Percentiles rank a stretch among this genome's conserved stretches.
Conservation (phyloP, 2,113 vertebrate species). For the Casuarius casuarius region DNA sequence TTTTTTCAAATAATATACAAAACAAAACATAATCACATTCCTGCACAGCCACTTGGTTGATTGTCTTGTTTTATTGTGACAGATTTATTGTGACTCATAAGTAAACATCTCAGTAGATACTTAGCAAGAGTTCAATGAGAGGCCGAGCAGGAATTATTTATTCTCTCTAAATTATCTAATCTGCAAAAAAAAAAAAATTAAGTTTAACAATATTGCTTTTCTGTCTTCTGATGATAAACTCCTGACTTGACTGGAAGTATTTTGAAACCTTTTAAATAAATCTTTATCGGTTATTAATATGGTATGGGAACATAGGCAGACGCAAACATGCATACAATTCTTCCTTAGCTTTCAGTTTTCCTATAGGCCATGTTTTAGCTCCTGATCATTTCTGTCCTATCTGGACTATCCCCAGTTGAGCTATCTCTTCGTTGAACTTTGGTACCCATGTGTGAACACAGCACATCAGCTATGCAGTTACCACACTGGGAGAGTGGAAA, state of each 20-base stretch:
- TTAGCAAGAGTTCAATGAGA: not conserved
- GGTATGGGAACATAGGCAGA: not conserved
- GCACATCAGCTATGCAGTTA: not conserved
- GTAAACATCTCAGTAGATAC: not conserved
- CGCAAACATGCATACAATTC: not conserved
- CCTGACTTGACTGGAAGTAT: not conserved
- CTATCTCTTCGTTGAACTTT: not conserved
- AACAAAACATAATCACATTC: not conserved
- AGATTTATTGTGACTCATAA: not conserved
- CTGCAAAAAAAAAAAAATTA: not conserved
- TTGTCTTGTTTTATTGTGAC: not conserved
- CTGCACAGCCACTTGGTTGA: not conserved
- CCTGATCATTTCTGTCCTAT: not conserved
- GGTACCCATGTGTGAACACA: not conserved
- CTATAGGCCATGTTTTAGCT: not conserved
- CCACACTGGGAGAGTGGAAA: not conserved
- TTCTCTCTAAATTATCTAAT: not conserved
- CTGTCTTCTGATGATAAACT: not conserved
- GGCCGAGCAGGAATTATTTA: not conserved
- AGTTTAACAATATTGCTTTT: not conserved
- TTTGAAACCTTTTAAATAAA: not conserved
- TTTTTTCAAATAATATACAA: not conserved
- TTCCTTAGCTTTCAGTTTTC: not conserved
- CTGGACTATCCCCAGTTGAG: not conserved
- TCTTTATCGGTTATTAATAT: not conserved